Evolutionary conservation across 2,888 invertebrate species (phyloP), one percentile per base, ranked within the genome.

Genomic region (Lysandra coridon): DNA sequence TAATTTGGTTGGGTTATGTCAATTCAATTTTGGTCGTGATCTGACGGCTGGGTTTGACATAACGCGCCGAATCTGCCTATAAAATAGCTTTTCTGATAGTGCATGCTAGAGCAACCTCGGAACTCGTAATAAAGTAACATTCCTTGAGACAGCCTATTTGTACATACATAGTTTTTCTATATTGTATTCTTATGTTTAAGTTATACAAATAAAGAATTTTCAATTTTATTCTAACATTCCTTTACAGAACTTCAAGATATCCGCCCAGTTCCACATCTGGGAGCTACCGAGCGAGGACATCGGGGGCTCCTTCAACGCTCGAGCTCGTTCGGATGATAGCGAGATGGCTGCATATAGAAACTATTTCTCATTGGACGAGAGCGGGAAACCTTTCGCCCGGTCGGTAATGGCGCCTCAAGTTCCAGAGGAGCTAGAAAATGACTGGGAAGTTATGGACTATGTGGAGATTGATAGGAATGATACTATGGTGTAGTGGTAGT

Each of bases 391-490:
- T 0, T 84, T 97, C 77, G 90, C 95, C 77, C 95, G 96, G 1
- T 93, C 95, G 1, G 91, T 96, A n/a, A 88, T 94, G 17, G 95
- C 95, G 2, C 95, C 93, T 0, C 88, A 91, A 60, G 86, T 93
- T n/a, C 89, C 91, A 4, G 93, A 94, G 4, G 95, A 95, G 76
- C 90, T 92, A 0, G 96, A 96, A 81, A 89, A 93, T 78, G 95
- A 96, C 82, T 97, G 97, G 97, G 95, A 96, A 85, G 96, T 96
- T 64, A 88, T 95, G 33, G 97, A 97, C 89, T 97, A 97, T 85
- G 88, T 97, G 3, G 96, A 96, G 83, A 85, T 97, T 81, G 73
- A 82, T 12, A 84, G 83, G 53, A 84, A 83, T 73, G 78, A 80
- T 78, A 81, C 82, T 7, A 74, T 62, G 37, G 57, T 30, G 1